Conservation (phyloP, 2,113 vertebrate genomes). For the Eptatretus burgeri region DNA sequence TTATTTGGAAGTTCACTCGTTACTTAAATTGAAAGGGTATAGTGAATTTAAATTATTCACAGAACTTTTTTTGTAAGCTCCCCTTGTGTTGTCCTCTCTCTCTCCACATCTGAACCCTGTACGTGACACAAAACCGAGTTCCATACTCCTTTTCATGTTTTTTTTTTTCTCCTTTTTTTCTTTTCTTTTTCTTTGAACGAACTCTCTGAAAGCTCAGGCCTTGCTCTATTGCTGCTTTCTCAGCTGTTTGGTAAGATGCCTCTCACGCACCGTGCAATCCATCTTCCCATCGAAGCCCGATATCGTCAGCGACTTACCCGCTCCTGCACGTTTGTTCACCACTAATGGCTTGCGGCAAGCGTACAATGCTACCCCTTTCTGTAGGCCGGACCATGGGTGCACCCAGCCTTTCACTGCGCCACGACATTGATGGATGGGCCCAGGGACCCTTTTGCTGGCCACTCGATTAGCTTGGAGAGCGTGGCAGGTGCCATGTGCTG, state of each 20-base stretch:
- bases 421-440: slow-evolving; percentile 5
- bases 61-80: slow-evolving; percentile 24
- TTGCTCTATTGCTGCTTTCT: slow-evolving; percentile 1
- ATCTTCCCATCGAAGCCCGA: slow-evolving; percentile 6
- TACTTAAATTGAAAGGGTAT: too few species aligned
- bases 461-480: slow-evolving; percentile 1
- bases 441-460: slow-evolving; percentile 2
- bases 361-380: slow-evolving; percentile 2
- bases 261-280: slow-evolving; percentile 3
- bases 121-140: neutral
- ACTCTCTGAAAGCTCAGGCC: slow-evolving; percentile 6
- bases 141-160: slow-evolving; percentile 31
- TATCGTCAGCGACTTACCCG: neutral
- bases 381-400: neutral
- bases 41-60: too few species aligned
- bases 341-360: slow-evolving; percentile 1
- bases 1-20: too few species aligned
- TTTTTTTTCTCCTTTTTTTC: slow-evolving; percentile 15
- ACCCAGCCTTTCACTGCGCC: neutral
- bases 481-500: slow-evolving; percentile 6
- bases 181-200: slow-evolving; percentile 9
- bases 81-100: too few species aligned
- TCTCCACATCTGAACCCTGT: too few species aligned
- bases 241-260: slow-evolving; percentile 2
- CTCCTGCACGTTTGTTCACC: slow-evolving; percentile 2